These are phyloP conservation scores for Drosophila oshimai DNA, from an alignment of 1,140 invertebrate species.

Conservation along the genomic window DNA sequence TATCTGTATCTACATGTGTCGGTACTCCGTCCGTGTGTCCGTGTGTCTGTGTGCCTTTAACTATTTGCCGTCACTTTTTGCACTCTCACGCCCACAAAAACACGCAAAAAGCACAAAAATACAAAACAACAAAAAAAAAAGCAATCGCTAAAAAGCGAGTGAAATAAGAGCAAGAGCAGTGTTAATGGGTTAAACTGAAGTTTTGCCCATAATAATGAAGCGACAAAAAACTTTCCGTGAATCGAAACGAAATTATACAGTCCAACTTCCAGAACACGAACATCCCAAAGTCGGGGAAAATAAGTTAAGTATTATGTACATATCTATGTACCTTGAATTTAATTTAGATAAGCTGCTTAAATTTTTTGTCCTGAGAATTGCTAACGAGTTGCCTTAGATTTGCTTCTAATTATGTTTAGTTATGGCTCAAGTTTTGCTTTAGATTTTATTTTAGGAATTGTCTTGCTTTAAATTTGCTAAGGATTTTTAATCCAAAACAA, in stretches of 20 bases:
- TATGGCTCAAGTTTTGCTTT: too few relatives aligned
- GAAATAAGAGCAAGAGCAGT: constrained; percentile 20
- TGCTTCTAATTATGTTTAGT: too few relatives aligned
- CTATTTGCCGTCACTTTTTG: constrained; percentile 33
- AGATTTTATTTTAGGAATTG: too few relatives aligned
- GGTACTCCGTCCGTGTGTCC: too few relatives aligned
- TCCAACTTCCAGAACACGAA: background rate
- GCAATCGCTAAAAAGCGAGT: background rate
- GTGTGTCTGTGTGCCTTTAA: too few relatives aligned
- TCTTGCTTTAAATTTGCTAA: too few relatives aligned
- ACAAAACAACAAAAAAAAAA: background rate
- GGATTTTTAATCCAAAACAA: too few relatives aligned
- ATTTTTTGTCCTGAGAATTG: background rate
- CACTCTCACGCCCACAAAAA: constrained; percentile 52
- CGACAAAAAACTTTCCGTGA: constrained; percentile 10
- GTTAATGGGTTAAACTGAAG: constrained; percentile 49
- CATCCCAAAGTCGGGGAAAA: background rate
- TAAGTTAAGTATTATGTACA: too few relatives aligned
- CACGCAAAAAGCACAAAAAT: constrained; percentile 21
- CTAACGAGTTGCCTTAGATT: too few relatives aligned
- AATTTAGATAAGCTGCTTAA: too few relatives aligned
- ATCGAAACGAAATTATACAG: background rate
- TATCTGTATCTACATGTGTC: constrained; percentile 12
- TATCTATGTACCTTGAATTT: too few relatives aligned
- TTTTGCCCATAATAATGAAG: constrained; percentile 31